These are phyloP conservation scores for Egretta garzetta DNA, from an alignment of 2,113 vertebrate genomes.

Conservation along the genomic window DNA sequence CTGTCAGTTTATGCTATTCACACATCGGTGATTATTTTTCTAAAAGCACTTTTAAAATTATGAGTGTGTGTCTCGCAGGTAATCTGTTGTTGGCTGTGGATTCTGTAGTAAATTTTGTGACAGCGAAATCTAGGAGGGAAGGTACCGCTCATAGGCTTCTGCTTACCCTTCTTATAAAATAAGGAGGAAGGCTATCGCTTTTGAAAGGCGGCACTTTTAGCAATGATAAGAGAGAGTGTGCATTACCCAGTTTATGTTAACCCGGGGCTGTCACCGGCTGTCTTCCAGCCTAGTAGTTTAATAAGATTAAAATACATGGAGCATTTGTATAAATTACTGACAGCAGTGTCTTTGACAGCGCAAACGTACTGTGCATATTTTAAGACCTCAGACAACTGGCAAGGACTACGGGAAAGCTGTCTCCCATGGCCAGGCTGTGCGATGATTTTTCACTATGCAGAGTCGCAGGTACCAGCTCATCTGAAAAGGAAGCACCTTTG, in stretches of 20 bases:
- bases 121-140: not conserved
- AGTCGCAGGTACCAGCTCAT: not conserved
- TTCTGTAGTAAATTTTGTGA: not conserved
- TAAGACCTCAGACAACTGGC: not conserved
- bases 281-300: not conserved
- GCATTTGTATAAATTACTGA: not conserved
- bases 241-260: not conserved
- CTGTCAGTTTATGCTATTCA: not conserved
- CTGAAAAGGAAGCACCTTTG: not conserved
- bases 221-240: not conserved
- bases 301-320: not conserved
- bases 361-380: not conserved
- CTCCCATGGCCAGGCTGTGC: not conserved
- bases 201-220: not conserved
- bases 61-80: not conserved
- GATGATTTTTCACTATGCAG: not conserved
- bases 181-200: not conserved
- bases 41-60: not conserved
- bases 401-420: not conserved
- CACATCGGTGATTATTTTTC: not conserved
- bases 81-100: not conserved
- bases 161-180: not conserved
- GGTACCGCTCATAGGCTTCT: not conserved
- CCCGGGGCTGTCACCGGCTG: not conserved
- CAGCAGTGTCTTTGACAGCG: not conserved